A percentile compares a stretch with the other conserved stretches of the same genome.
phyloP scores from a whole-genome alignment of 2,113 vertebrate genomes.

The Scolopax mira region DNA sequence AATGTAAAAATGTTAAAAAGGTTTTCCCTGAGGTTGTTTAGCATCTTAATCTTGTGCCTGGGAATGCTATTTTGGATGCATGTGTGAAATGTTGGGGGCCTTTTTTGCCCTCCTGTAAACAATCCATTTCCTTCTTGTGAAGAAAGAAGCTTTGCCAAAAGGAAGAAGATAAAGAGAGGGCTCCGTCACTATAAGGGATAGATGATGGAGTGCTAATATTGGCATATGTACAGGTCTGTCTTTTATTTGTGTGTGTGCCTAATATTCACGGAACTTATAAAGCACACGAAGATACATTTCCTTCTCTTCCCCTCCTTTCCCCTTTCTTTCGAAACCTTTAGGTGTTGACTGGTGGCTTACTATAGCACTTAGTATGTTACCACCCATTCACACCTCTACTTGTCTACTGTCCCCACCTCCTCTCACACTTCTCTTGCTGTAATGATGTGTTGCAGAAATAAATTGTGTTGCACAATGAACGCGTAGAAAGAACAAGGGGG shows the following conservation, averaged over 20 bases:
- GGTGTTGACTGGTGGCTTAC: slow-evolving; percentile 55
- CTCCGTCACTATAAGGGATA: slow-evolving; percentile 16
- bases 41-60: neutral
- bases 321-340: neutral
- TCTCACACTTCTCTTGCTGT: slow-evolving; percentile 39
- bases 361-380: slow-evolving; percentile 35
- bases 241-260: slow-evolving; percentile 10
- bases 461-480: slow-evolving; percentile 49
- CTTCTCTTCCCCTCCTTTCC: neutral
- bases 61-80: neutral
- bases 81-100: neutral
- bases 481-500: slow-evolving; percentile 45
- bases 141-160: slow-evolving; percentile 42
- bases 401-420: slow-evolving; percentile 29
- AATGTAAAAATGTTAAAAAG: neutral
- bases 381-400: slow-evolving; percentile 58
- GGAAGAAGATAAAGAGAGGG: neutral
- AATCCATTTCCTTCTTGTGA: slow-evolving; percentile 32
- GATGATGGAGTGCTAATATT: slow-evolving; percentile 50
- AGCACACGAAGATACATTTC: neutral
- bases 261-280: neutral
- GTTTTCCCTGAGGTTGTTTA: neutral
- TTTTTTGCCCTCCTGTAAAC: slow-evolving; percentile 12
- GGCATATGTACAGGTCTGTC: slow-evolving; percentile 34
- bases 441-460: slow-evolving; percentile 60